Evolutionary conservation across 2,113 vertebrate genomes (phyloP), one percentile per base, ranked within the genome.

Genomic region (Phodopus roborovskii): DNA sequence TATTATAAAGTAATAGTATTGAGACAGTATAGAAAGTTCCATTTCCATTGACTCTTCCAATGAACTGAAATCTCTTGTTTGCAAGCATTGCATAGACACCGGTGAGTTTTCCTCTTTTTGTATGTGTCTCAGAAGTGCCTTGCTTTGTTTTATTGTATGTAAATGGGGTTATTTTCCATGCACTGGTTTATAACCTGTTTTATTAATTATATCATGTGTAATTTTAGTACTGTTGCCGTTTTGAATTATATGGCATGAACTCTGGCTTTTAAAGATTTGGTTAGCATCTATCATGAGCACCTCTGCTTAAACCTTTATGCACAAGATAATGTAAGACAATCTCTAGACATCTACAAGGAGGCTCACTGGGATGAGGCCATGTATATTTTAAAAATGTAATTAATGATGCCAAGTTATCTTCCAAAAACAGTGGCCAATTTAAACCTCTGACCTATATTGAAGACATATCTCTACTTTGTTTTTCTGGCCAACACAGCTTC

Each of bases 341-440:
- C 60, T 90, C 48, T 68, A 85, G 66, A 70, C 26, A 66, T 71
- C 62, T 95, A 53, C 2, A 92, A 66, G 64, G 22, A 87, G 36
- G 89, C 95, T 79, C 74, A 9, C 42, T 96, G 22, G 10, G 22
- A 74, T 89, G 28, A 91, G 5, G 33, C n/a, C 75, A 71, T 86
- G 12, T 53, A 12, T 86, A 92, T 91, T 92, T 96, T 96, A 36
- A 66, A 66, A 95, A 84, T 94, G 94, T 92, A 96, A 92, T 86
- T 92, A 96, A 91, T 75, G 19, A 62, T 92, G 33, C 45, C 28
- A 96, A 87, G 66, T 95, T 95, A 89, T 42, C 68, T 89, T 83
- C 73, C 22, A 70, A 88, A 86, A 94, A 39, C 83, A 74, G 60
- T 92, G 83, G 83, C 62, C 60, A 88, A 60, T 94, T 95, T 95